Base-by-base conservation (phyloP, 92 coral and sea anemone genomes). In the Meandrina meandrites region DNA sequence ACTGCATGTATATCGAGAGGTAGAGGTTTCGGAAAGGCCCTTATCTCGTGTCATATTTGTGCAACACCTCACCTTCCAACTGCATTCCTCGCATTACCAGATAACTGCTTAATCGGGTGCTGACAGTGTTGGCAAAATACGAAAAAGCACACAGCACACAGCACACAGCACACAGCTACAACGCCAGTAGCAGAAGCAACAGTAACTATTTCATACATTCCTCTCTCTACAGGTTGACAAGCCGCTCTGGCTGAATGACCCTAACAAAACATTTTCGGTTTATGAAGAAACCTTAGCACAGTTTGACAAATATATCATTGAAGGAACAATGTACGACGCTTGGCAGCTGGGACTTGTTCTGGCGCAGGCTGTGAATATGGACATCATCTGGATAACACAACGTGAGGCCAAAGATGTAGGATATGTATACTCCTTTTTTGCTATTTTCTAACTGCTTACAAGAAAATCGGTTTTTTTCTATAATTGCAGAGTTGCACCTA, bases 311-410 rank as follows among this genome's bases (percentile, higher is more conserved):
- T 67, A 40, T 66, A 1, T 67, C 57, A 47, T 3, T 17, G 37
- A 42, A 27, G 57, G 76, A 27, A 45, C 16, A 42, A 3, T 48
- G 22, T 64, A 64, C 30, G 47, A 62, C 10, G 85, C 85, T 4
- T 81, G 85, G 85, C 85, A 81, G 48, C 12, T 64, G 53, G 84
- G 56, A 17, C 75, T 35, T 37, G 74, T 35, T 17, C 30, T 81
- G 17, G 37, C n/a, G 57, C 37, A 66, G 75, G 72, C 36, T 37
- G 12, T 37, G 13, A 73, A 73, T 24, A 45, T 60, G 22, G 75
- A 64, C 22, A 16, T 56, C 0, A 6, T 7, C 15, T 81, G 84
- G 84, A 57, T 79, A 64, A 79, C 82, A 79, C 32, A 5, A 17
- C 40, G 11, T 79, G 14, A 1, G 13, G 66, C 15, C 8, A 79